Evolutionary conservation across 2,888 invertebrate genomes (phyloP).

Genomic region (Tenthredo amoena): DNA sequence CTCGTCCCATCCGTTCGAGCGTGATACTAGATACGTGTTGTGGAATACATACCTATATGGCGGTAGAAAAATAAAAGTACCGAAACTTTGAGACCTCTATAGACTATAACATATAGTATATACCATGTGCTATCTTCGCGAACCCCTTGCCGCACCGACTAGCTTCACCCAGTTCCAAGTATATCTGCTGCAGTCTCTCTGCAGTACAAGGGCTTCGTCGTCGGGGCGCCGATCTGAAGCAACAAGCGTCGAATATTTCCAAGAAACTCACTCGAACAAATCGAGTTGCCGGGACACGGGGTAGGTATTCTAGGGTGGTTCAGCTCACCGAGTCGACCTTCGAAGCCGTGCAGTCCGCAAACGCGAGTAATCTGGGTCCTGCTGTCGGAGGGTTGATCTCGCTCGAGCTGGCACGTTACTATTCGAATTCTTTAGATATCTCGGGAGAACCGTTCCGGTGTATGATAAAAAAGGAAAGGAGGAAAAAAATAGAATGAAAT

Average conservation of each 20-base stretch:
- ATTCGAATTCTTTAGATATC: neutral
- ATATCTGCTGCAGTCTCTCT: conserved; percentile 5
- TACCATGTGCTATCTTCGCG: neutral
- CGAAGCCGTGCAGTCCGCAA: neutral
- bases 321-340: neutral
- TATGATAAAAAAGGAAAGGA: neutral
- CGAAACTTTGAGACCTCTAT: neutral
- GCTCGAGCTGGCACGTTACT: neutral
- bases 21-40: neutral
- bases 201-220: neutral
- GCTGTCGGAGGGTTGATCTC: neutral
- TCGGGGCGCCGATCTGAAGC: conserved; percentile 15
- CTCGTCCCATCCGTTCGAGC: neutral
- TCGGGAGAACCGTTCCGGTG: neutral
- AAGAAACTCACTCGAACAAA: neutral
- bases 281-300: neutral
- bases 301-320: neutral
- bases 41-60: no score
- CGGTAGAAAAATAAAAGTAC: neutral
- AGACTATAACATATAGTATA: no score
- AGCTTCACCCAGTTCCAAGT: neutral
- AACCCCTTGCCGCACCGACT: neutral
- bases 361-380: neutral
- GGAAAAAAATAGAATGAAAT: neutral
- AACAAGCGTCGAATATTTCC: conserved; percentile 41